phyloP scores from a whole-genome alignment of 2,113 vertebrate genomes.

The Empidonax traillii region DNA sequence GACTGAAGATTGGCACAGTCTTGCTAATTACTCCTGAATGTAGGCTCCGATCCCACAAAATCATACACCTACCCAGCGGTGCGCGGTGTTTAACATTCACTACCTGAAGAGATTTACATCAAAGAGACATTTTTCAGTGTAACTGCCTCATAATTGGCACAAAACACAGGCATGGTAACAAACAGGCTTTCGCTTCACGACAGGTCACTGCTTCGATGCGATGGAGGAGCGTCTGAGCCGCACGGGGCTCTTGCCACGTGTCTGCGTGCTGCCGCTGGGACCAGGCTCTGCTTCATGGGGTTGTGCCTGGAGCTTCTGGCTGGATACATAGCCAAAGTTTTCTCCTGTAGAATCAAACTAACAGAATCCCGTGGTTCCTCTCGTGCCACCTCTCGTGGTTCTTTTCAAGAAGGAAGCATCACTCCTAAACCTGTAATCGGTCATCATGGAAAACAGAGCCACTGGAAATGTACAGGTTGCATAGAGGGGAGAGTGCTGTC shows the following conservation, averaged over 20 bases:
- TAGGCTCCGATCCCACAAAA: background rate
- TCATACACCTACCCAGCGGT: conserved; percentile 12
- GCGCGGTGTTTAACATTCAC: conserved; percentile 40
- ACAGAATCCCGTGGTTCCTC: background rate
- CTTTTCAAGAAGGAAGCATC: background rate
- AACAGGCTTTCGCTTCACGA: conserved; percentile 11
- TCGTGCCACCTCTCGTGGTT: background rate
- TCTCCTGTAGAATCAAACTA: background rate
- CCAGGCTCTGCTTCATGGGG: background rate
- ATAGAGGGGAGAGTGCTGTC: background rate
- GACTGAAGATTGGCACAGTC: conserved; percentile 1
- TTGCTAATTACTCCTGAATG: conserved; percentile 44
- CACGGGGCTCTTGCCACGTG: background rate
- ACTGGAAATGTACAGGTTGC: background rate
- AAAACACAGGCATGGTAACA: conserved; percentile 27
- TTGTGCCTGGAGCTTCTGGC: background rate
- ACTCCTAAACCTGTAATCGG: background rate
- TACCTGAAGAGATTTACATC: conserved; percentile 57
- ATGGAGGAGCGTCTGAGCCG: background rate
- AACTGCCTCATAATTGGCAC: conserved; percentile 54
- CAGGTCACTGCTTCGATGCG: background rate
- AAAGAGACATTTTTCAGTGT: conserved; percentile 29
- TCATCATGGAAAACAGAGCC: background rate
- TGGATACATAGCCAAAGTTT: background rate
- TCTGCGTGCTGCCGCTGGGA: background rate